Percentiles rank a stretch among this genome's conserved stretches.
phyloP scores from a whole-genome alignment of 2,888 invertebrate species.

The Tachina fera region DNA sequence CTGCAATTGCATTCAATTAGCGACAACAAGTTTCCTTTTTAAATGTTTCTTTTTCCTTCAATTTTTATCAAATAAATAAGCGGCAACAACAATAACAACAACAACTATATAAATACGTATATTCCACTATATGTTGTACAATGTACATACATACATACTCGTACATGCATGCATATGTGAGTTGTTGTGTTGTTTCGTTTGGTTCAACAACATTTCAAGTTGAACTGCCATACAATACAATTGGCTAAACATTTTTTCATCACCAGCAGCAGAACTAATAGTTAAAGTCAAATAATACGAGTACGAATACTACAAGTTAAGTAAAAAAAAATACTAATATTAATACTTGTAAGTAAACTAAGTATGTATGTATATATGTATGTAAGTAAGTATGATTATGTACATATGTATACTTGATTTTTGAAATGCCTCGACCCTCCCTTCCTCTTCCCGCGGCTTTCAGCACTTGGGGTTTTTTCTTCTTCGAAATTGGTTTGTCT shows the following conservation, averaged over 20 bases:
- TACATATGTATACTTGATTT: conserved; percentile 49
- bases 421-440: neutral
- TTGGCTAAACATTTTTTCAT: conserved; percentile 36
- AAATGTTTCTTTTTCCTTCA: conserved; percentile 71
- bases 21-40: conserved; percentile 73
- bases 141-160: too few relatives aligned
- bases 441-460: neutral
- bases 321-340: conserved; percentile 19
- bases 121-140: conserved; percentile 37
- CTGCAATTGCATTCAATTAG: conserved; percentile 69
- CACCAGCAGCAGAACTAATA: conserved; percentile 29
- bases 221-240: conserved; percentile 68
- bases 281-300: conserved; percentile 37
- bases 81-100: conserved; percentile 49
- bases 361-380: conserved; percentile 9
- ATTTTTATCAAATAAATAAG: conserved; percentile 68
- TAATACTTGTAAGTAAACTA: conserved; percentile 17
- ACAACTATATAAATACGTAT: conserved; percentile 30
- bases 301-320: too few relatives aligned
- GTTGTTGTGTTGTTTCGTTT: conserved; percentile 53
- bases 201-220: conserved; percentile 72
- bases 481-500: conserved; percentile 29
- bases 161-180: conserved; percentile 7
- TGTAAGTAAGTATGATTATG: conserved; percentile 16
- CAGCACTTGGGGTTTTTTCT: conserved; percentile 11